phyloP scores from a whole-genome alignment of 2,797 vertebrate genomes.

The Luscinia luscinia region DNA sequence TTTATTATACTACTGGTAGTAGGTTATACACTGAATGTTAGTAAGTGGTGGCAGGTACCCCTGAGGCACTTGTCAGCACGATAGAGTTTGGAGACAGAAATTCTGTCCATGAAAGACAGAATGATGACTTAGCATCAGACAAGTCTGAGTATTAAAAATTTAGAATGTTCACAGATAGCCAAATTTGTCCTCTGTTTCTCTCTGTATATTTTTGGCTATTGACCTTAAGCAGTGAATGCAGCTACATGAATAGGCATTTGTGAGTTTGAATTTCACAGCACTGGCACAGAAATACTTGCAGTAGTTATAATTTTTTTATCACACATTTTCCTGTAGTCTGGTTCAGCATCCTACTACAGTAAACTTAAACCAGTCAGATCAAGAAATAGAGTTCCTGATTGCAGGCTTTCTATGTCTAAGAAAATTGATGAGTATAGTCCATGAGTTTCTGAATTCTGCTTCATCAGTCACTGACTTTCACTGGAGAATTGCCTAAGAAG shows the following conservation, averaged over 20 bases:
- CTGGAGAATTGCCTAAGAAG: not conserved
- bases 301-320: not conserved
- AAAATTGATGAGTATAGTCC: not conserved
- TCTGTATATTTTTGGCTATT: not conserved
- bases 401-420: not conserved
- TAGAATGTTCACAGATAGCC: not conserved
- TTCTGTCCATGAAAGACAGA: not conserved
- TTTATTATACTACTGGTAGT: not conserved
- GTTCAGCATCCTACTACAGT: fast-evolving
- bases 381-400: not conserved
- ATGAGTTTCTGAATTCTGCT: not conserved
- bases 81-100: not conserved
- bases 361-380: not conserved
- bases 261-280: not conserved
- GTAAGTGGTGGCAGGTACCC: not conserved
- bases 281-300: not conserved
- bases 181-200: not conserved
- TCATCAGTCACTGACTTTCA: not conserved
- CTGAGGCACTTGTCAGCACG: not conserved
- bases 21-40: not conserved
- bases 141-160: not conserved
- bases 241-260: not conserved
- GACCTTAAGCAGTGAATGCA: not conserved
- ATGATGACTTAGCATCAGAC: not conserved
- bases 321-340: not conserved